Percentiles rank a stretch among this genome's conserved stretches.
Conservation (phyloP, 2,113 vertebrate species). For the Brachypteracias leptosomus region DNA sequence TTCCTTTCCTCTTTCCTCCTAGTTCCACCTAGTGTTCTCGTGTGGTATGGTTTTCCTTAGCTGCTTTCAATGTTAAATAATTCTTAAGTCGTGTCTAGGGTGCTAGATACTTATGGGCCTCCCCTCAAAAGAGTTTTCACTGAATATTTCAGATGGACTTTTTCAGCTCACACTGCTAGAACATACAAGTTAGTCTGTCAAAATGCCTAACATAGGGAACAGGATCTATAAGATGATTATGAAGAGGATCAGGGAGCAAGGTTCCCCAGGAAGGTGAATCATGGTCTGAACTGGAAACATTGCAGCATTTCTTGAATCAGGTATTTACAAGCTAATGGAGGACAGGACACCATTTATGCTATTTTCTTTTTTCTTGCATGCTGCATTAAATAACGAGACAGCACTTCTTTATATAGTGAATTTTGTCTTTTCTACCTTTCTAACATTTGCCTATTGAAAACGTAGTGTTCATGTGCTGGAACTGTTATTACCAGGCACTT, state of each 20-base stretch:
- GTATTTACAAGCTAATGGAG: conserved; percentile 8
- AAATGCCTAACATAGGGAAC: neutral
- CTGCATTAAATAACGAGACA: conserved; percentile 29
- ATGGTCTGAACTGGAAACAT: neutral
- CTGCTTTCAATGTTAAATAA: neutral
- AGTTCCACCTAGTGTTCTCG: conserved; percentile 2
- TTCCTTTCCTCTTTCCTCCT: neutral
- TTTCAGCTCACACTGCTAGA: neutral
- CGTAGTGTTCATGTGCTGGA: neutral
- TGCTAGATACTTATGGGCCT: neutral
- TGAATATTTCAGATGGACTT: neutral
- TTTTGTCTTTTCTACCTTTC: conserved; percentile 8
- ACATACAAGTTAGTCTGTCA: neutral
- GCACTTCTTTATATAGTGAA: neutral
- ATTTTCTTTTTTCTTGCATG: neutral
- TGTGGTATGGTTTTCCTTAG: neutral
- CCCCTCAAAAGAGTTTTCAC: neutral
- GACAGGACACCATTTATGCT: neutral
- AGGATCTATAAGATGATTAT: neutral
- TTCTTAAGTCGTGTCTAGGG: neutral
- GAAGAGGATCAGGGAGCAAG: neutral
- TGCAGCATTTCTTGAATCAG: neutral
- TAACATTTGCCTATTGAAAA: neutral
- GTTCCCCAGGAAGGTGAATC: neutral
- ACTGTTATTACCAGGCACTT: conserved; percentile 3